These are phyloP conservation scores for Mesaphorura yosii DNA, from an alignment of 1,140 invertebrate genomes.

Conservation along the genomic window DNA sequence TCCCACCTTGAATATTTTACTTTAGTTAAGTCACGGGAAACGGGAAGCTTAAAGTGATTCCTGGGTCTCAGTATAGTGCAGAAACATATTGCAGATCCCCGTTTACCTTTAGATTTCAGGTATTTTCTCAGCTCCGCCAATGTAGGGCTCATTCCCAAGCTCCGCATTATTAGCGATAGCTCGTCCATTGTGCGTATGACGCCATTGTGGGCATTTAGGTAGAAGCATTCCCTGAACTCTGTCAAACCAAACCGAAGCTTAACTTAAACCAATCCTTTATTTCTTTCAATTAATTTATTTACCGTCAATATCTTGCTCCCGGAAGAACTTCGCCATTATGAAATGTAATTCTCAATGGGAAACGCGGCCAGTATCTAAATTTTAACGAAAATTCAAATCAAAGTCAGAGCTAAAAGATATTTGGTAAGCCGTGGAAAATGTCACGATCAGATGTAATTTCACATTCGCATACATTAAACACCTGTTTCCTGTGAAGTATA, in stretches of 20 bases:
- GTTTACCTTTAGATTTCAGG: slow-evolving; percentile 63
- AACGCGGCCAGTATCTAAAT: neutral
- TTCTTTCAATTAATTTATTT: slow-evolving; percentile 25
- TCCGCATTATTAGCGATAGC: slow-evolving; percentile 84
- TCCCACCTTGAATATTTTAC: slow-evolving; percentile 58
- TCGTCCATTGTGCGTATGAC: slow-evolving; percentile 78
- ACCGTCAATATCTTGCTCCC: slow-evolving; percentile 43
- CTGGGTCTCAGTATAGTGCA: too few species aligned
- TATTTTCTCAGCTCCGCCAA: slow-evolving; percentile 77
- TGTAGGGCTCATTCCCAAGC: slow-evolving; percentile 82
- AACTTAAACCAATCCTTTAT: neutral
- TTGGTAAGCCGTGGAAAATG: neutral
- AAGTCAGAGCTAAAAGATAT: neutral
- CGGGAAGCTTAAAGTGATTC: too few species aligned
- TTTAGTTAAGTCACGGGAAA: too few species aligned
- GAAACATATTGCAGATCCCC: neutral
- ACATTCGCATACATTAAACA: too few species aligned
- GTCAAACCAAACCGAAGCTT: slow-evolving; percentile 35
- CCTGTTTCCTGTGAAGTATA: too few species aligned
- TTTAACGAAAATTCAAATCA: neutral
- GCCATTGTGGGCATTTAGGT: slow-evolving; percentile 75
- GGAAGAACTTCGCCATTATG: slow-evolving; percentile 39
- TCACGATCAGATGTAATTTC: too few species aligned
- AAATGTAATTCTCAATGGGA: neutral
- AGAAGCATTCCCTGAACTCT: slow-evolving; percentile 93